Base-by-base conservation (phyloP, 2,113 vertebrate genomes). In the Conger conger region DNA sequence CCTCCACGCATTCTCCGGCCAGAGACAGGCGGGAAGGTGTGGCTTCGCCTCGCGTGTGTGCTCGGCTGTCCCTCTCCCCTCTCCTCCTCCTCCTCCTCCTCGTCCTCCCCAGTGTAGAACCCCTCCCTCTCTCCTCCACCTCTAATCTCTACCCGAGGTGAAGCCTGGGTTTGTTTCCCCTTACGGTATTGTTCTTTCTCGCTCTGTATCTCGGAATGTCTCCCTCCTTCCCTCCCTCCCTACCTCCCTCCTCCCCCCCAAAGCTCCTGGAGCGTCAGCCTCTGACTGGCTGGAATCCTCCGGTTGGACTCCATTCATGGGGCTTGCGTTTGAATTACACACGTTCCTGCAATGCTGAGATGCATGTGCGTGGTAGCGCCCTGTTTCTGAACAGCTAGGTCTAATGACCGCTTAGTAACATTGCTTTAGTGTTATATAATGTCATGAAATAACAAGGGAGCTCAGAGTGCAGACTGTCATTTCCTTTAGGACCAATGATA, bases 301-400 rank as follows among this genome's bases (percentile, higher is more conserved):
- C 33, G 20, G 20, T 77, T n/a, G 33, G 40, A 63, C 37, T 86
- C 68, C 82, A 84, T 86, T 84, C 82, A 83, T 80, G 38, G 50
- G 35, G 23, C 37, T 50, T 35, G 78, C 30, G 78, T 83, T 78
- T 83, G 63, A 81, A 86, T 86, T 9, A 86, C 33, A 60, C 30
- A 60, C 53, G n/a, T 73, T 63, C 76, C 73, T 17, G 35, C 13
- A 38, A 60, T 40, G 17, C 38, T 30, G n/a, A 76, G 4, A 83
- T 38, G 76, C 50, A 36, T 3, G 36, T 8, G 33, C 80, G 42
- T 13, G 27, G 42, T 5, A 30, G 45, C 9, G 38, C 8, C 17
- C 27, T 0, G n/a, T 4, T n/a, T 73, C 68, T 73, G 68, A 73
- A 73, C 11, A 33, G 27, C n/a, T 0, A 33, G n/a, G 68, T 30